Percentiles rank a stretch among this genome's conserved stretches.
Evolutionary conservation across 2,797 vertebrate species (phyloP).

Genomic region (Morus bassanus): DNA sequence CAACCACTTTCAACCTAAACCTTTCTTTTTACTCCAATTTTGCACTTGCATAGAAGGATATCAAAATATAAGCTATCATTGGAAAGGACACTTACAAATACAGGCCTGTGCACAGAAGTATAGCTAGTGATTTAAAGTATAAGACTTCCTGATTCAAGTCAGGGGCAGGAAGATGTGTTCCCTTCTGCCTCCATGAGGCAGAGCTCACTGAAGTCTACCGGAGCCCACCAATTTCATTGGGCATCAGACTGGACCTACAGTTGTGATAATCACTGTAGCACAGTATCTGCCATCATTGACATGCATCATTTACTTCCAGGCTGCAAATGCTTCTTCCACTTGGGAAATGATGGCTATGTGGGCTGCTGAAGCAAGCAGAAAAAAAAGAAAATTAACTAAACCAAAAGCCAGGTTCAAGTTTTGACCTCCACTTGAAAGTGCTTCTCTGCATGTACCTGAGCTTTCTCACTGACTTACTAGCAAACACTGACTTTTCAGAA

Average conservation of each 20-base stretch:
- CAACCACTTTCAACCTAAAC: background rate
- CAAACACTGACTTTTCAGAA: background rate
- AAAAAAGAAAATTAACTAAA: background rate
- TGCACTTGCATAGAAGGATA: background rate
- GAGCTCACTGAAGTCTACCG: background rate
- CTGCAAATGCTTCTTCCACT: background rate
- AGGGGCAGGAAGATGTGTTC: background rate
- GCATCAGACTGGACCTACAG: background rate
- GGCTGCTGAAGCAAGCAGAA: background rate
- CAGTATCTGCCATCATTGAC: background rate
- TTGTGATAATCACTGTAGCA: fast-evolving
- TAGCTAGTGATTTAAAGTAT: background rate
- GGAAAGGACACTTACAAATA: background rate
- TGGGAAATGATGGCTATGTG: background rate
- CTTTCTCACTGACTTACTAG: background rate
- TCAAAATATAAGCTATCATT: background rate
- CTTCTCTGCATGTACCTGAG: background rate
- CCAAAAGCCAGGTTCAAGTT: background rate
- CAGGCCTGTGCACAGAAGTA: background rate
- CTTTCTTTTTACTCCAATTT: background rate
- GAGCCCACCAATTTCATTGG: background rate
- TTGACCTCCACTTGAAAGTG: background rate
- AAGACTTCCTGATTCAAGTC: background rate
- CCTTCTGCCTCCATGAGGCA: background rate
- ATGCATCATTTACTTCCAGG: background rate